Conservation (phyloP, 2,888 invertebrate genomes). For the Linyphia triangularis region DNA sequence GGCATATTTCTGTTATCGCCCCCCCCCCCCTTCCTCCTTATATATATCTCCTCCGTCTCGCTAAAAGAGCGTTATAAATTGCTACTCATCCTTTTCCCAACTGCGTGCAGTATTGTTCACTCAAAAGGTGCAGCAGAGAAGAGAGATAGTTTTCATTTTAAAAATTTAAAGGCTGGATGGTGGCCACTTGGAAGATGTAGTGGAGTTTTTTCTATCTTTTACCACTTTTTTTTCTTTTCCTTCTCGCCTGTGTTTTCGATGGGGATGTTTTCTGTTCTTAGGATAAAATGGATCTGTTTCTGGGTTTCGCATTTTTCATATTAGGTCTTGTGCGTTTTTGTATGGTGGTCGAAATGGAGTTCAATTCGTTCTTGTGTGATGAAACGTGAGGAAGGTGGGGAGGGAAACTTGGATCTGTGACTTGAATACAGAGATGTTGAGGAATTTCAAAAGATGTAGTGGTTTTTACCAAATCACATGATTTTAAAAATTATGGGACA, state of each 20-base stretch:
- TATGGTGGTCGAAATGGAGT: neutral
- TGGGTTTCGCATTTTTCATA: conserved; percentile 59
- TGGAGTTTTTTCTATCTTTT: conserved; percentile 47
- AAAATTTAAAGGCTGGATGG: conserved; percentile 68
- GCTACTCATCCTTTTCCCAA: conserved; percentile 26
- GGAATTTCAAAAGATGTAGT: neutral
- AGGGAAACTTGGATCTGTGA: neutral
- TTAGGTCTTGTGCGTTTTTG: neutral
- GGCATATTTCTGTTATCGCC: conserved; percentile 74
- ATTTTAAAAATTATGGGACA: too few species aligned
- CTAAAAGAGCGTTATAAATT: conserved; percentile 65
- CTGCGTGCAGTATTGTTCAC: too few species aligned
- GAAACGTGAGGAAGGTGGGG: neutral
- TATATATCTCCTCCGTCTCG: conserved; percentile 3
- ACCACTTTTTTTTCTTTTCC: neutral
- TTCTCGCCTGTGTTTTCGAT: neutral
- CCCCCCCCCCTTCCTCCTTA: conserved; percentile 20
- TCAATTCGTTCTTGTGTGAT: neutral
- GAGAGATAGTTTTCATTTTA: conserved; percentile 72
- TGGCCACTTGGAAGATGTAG: conserved; percentile 59
- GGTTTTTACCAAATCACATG: neutral
- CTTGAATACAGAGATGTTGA: neutral
- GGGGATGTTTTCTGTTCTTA: neutral
- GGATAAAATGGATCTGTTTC: conserved; percentile 54
- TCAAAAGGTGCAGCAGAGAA: too few species aligned